Base-by-base conservation (phyloP, 2,888 invertebrate genomes). In the Acronicta aceris region DNA sequence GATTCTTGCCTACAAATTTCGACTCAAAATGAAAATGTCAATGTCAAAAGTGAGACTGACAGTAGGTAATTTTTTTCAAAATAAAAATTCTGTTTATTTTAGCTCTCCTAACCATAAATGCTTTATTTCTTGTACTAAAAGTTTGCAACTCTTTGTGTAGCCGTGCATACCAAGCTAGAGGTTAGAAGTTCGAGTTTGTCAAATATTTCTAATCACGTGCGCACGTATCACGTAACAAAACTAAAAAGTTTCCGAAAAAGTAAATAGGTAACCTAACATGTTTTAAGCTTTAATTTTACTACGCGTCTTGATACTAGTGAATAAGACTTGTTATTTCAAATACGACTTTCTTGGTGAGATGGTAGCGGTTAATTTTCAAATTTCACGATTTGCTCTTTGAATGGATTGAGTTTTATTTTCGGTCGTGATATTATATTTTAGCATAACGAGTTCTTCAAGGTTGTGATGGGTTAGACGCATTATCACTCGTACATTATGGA, bases 361-460 rank as follows among this genome's bases (percentile, higher is more conserved):
- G 62, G 57, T 36, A 60, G 53, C 49, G 15, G 64, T 65, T 71
- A 71, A 78, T 79, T 83, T 81, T 75, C 42, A 68, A 82, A 82
- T 82, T 83, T 83, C 72, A 75, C 74, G 75, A 69, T 77, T 78
- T 65, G 66, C 64, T 71, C 58, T 78, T 74, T 74, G 74, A 77
- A 74, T 81, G 79, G 78, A 83, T 56, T 59, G 48, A 71, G 71
- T 83, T 81, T 87, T 89, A 89, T 89, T 88, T 89, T 89, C 75
- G 82, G 82, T 82, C 82, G 79, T 88, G 86, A 85, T 90, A 84
- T 86, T 84, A 82, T 77, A 73, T 84, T 90, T 91, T 93, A 87
- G 79, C 92, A 93, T 92, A 93, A 93, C 93, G 56, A 78, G 93
- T 93, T 92, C 65, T 78, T 83, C 90, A 91, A 93, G 92, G 91